A percentile compares a stretch with the other conserved stretches of the same genome.
Conservation (phyloP, 2,113 vertebrate genomes). For the Chunga burmeisteri region DNA sequence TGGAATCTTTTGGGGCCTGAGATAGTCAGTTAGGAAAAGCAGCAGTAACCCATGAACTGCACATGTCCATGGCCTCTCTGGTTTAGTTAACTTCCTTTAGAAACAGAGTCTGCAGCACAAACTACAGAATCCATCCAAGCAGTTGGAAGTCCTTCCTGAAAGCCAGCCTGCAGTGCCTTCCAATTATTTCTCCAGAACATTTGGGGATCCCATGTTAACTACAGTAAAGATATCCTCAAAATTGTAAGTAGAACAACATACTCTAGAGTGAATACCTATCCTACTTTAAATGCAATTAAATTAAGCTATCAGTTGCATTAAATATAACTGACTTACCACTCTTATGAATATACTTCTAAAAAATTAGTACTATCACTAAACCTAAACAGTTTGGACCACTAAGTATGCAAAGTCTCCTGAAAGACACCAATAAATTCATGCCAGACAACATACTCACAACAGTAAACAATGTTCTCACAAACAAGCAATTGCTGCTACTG, state of each 20-base stretch:
- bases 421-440: not conserved
- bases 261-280: not conserved
- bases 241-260: not conserved
- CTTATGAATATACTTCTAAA: not conserved
- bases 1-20: not conserved
- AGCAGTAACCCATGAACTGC: not conserved
- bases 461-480: not conserved
- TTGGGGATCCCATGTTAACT: not conserved
- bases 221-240: not conserved
- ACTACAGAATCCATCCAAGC: not conserved
- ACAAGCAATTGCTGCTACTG: not conserved
- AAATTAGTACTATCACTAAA: not conserved
- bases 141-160: not conserved
- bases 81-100: not conserved
- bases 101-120: not conserved
- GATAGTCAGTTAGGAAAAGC: not conserved
- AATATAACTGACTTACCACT: not conserved
- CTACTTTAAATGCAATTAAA: not conserved
- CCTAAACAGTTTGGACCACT: not conserved
- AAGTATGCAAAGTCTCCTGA: not conserved
- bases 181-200: not conserved
- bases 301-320: not conserved
- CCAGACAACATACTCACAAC: not conserved
- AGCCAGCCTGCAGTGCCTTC: not conserved
- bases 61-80: not conserved